phyloP scores from a whole-genome alignment of 2,888 invertebrate genomes.

The Cataglyphis rosenhaueri region DNA sequence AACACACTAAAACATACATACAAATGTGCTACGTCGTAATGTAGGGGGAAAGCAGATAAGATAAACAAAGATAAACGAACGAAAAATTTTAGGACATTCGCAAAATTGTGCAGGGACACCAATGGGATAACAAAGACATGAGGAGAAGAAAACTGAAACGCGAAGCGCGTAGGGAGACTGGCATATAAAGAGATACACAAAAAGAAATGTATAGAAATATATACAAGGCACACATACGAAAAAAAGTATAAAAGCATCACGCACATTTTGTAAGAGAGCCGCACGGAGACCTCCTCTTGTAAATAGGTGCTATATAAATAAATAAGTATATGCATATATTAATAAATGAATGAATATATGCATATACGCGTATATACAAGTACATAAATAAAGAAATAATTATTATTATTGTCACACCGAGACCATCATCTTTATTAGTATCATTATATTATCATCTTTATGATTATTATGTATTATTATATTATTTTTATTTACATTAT shows the following conservation, averaged over 20 bases:
- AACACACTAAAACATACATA: slow-evolving; percentile 18
- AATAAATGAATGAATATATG: slow-evolving; percentile 61
- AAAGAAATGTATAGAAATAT: slow-evolving; percentile 23
- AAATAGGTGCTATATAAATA: slow-evolving; percentile 83
- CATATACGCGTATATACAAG: slow-evolving; percentile 64
- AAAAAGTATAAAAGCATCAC: slow-evolving; percentile 36
- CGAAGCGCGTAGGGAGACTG: slow-evolving; percentile 24
- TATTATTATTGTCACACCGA: slow-evolving; percentile 36
- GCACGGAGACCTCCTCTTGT: slow-evolving; percentile 80
- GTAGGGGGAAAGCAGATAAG: slow-evolving; percentile 19
- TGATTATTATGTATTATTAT: slow-evolving; percentile 60
- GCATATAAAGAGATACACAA: slow-evolving; percentile 29
- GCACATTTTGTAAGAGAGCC: slow-evolving; percentile 63
- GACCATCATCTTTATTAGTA: slow-evolving; percentile 36
- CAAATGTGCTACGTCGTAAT: slow-evolving; percentile 20
- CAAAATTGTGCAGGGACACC: slow-evolving; percentile 5
- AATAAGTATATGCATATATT: slow-evolving; percentile 73
- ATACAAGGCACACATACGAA: not conserved
- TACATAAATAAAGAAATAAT: slow-evolving; percentile 73
- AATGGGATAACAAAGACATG: slow-evolving; percentile 19
- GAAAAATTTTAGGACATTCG: slow-evolving; percentile 18
- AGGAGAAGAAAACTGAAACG: not conserved
- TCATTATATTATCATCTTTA: slow-evolving; percentile 37
- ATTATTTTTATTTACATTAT: slow-evolving; percentile 56
- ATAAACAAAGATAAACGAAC: not conserved